Percentiles rank a stretch among this genome's conserved stretches.
Evolutionary conservation across 2,797 vertebrate genomes (phyloP).

Genomic region (Rhadinocentrus ornatus): DNA sequence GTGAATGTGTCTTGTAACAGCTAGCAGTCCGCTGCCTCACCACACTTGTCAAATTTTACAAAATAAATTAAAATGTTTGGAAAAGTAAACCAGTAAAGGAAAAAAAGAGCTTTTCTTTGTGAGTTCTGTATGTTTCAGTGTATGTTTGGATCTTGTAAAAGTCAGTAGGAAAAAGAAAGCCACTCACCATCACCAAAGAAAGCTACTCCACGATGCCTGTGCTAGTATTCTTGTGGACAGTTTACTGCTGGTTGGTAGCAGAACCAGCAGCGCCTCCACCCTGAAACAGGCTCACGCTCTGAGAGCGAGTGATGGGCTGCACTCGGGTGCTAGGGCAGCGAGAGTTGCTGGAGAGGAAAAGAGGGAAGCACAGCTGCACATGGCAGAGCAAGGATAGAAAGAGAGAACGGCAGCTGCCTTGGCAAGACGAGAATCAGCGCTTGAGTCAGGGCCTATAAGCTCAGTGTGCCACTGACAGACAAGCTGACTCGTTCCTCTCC

Average conservation of each 20-base stretch:
- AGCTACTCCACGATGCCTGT: conserved; percentile 64
- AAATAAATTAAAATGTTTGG: neutral
- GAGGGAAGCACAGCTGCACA: conserved; percentile 70
- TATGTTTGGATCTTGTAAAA: conserved; percentile 1
- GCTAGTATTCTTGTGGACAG: conserved; percentile 64
- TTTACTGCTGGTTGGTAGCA: conserved; percentile 64
- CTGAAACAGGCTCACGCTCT: conserved; percentile 70
- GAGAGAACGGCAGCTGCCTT: conserved; percentile 52
- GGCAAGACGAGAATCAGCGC: conserved; percentile 43
- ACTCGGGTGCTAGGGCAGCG: conserved; percentile 66
- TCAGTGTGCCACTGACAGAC: conserved; percentile 75
- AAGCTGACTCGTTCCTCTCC: conserved; percentile 72
- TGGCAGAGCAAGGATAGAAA: conserved; percentile 49
- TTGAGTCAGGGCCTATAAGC: conserved; percentile 67
- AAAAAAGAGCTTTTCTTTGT: neutral
- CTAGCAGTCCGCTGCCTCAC: neutral
- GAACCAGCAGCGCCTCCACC: conserved; percentile 70
- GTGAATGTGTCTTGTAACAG: conserved; percentile 4
- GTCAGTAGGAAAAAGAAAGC: conserved; percentile 26
- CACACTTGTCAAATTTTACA: neutral
- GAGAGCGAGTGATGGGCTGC: conserved; percentile 68
- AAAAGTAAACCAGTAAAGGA: neutral
- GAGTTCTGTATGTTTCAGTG: neutral
- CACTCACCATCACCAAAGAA: conserved; percentile 83
- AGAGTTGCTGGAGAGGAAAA: conserved; percentile 50